Evolutionary conservation across 1,140 invertebrate species (phyloP).

Genomic region (Papilio polyxenes): DNA sequence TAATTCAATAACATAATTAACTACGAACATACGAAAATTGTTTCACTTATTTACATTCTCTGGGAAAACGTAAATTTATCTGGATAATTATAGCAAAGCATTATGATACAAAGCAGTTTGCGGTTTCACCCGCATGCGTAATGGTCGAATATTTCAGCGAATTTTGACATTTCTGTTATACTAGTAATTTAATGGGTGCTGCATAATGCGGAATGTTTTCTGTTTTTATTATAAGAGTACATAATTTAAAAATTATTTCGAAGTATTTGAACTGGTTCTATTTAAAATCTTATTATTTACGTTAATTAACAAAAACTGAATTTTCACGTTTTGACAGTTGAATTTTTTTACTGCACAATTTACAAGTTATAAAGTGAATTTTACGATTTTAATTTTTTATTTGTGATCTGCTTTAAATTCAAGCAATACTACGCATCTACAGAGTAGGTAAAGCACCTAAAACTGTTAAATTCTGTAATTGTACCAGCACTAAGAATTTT

Average conservation of each 20-base stretch:
- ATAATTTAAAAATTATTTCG: neutral
- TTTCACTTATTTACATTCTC: constrained; percentile 8
- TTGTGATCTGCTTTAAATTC: too few relatives aligned
- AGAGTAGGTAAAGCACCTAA: too few relatives aligned
- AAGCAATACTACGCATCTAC: too few relatives aligned
- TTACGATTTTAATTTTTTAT: too few relatives aligned
- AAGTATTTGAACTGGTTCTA: too few relatives aligned
- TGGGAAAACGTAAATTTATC: constrained; percentile 7
- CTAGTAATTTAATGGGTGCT: constrained; percentile 17
- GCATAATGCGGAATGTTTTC: neutral
- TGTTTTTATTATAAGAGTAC: neutral
- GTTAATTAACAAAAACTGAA: too few relatives aligned
- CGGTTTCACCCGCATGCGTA: constrained; percentile 26
- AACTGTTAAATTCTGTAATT: too few relatives aligned
- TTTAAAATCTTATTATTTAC: too few relatives aligned
- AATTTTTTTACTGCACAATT: too few relatives aligned
- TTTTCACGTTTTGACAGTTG: too few relatives aligned
- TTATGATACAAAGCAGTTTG: constrained; percentile 25
- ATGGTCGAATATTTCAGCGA: constrained; percentile 32
- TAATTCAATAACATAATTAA: neutral
- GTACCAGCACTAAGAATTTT: too few relatives aligned
- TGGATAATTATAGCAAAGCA: constrained; percentile 30
- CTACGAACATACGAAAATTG: neutral
- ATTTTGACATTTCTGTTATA: constrained; percentile 28
- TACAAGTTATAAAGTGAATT: too few relatives aligned